Percentiles rank a stretch among this genome's conserved stretches.
These are phyloP conservation scores for Aleiodes sp. DNA, from an alignment of 1,140 invertebrate species.

Conservation along the genomic window DNA sequence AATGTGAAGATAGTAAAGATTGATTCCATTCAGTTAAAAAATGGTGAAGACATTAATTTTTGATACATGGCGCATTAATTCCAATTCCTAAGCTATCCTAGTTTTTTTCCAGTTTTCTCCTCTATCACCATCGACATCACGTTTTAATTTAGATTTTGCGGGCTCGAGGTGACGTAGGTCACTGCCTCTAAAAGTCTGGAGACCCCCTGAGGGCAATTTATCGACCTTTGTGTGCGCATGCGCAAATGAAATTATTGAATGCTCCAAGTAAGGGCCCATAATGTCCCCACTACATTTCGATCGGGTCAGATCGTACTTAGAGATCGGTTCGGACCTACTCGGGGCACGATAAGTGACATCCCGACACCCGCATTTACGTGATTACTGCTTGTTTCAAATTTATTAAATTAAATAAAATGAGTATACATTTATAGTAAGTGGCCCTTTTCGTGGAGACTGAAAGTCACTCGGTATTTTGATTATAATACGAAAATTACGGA, in stretches of 20 bases:
- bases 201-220: conserved; percentile 17
- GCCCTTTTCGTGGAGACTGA: background rate
- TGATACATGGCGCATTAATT: no score
- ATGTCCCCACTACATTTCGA: background rate
- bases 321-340: conserved; percentile 32
- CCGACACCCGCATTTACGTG: conserved; percentile 4
- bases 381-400: conserved; percentile 28
- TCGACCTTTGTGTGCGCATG: background rate
- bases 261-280: background rate
- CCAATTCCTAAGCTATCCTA: no score
- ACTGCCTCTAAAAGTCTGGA: background rate
- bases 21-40: no score
- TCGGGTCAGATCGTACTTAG: conserved; percentile 36
- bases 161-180: background rate
- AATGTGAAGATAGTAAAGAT: no score
- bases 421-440: background rate
- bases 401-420: background rate
- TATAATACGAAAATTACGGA: background rate
- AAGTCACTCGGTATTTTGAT: background rate
- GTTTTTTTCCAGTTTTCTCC: no score
- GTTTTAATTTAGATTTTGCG: background rate
- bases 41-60: no score
- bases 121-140: no score
- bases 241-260: background rate
- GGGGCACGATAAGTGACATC: conserved; percentile 32